These are phyloP conservation scores for Ennomos quercinarius DNA, from an alignment of 2,888 invertebrate genomes.

Conservation along the genomic window DNA sequence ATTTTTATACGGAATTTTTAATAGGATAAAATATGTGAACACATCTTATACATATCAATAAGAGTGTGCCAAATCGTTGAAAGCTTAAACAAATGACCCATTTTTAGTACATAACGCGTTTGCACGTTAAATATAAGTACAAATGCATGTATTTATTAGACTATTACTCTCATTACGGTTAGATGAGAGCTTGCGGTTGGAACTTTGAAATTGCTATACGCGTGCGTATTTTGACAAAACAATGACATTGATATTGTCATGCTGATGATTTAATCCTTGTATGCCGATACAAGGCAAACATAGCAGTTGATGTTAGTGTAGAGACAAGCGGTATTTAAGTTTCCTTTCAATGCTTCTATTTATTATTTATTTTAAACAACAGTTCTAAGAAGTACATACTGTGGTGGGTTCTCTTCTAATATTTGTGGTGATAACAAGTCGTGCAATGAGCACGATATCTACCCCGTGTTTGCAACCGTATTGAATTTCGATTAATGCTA, in stretches of 20 bases:
- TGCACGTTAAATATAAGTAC: constrained; percentile 40
- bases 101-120: constrained; percentile 51
- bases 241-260: constrained; percentile 26
- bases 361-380: constrained; percentile 14
- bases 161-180: constrained; percentile 31
- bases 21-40: constrained; percentile 41
- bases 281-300: constrained; percentile 15
- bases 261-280: constrained; percentile 10
- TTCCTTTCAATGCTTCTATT: constrained; percentile 28
- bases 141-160: constrained; percentile 42
- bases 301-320: constrained; percentile 26
- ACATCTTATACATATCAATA: constrained; percentile 66
- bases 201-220: constrained; percentile 24
- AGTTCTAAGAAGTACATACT: constrained; percentile 11
- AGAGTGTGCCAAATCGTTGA: constrained; percentile 70
- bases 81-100: constrained; percentile 60
- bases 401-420: constrained; percentile 9
- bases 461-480: constrained; percentile 50
- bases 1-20: constrained; percentile 55
- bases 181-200: constrained; percentile 23
- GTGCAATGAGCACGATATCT: constrained; percentile 8
- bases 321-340: constrained; percentile 17
- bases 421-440: constrained; percentile 4
- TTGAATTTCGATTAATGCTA: constrained; percentile 55
- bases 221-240: constrained; percentile 13